phyloP scores from a whole-genome alignment of 64 coral and sea anemone genomes.

The Stichodactyla mertensii region DNA sequence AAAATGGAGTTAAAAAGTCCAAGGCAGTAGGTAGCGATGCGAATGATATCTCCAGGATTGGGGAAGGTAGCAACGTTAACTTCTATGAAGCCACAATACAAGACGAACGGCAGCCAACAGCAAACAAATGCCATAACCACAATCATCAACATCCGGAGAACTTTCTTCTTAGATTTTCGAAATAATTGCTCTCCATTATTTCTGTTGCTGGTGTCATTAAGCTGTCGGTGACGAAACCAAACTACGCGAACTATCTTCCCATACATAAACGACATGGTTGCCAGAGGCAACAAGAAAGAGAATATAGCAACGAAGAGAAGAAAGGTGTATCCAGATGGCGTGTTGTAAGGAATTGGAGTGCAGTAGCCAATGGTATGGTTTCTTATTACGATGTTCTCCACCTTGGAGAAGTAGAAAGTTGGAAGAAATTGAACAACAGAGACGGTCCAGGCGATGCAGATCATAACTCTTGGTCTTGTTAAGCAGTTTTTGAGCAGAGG shows the following conservation, averaged over 20 bases:
- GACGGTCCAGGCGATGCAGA: conserved; percentile 57
- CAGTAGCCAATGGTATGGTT: conserved; percentile 67
- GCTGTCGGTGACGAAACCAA: conserved; percentile 55
- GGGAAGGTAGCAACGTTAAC: conserved; percentile 46
- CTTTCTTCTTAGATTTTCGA: conserved; percentile 66
- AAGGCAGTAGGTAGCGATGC: conserved; percentile 53
- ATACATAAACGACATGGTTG: conserved; percentile 62
- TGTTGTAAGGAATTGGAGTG: conserved; percentile 57
- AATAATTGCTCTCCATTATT: conserved; percentile 28
- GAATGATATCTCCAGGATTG: conserved; percentile 56
- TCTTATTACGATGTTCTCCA: conserved; percentile 17
- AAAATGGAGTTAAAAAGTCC: conserved; percentile 67
- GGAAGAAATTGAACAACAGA: conserved; percentile 54
- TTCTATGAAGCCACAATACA: conserved; percentile 77
- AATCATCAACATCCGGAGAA: conserved; percentile 57
- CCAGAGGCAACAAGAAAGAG: conserved; percentile 53
- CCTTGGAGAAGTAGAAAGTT: conserved; percentile 56
- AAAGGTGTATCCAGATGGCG: conserved; percentile 22
- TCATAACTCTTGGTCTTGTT: conserved; percentile 48
- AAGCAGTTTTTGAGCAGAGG: conserved; percentile 44
- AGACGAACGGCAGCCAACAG: conserved; percentile 80
- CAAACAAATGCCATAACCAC: conserved; percentile 63
- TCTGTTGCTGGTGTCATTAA: conserved; percentile 33
- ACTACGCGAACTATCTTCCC: conserved; percentile 54
- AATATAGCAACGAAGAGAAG: conserved; percentile 64